A percentile compares a stretch with the other conserved stretches of the same genome.
Evolutionary conservation across 2,113 vertebrate species (phyloP).

Genomic region (Lates calcarifer): DNA sequence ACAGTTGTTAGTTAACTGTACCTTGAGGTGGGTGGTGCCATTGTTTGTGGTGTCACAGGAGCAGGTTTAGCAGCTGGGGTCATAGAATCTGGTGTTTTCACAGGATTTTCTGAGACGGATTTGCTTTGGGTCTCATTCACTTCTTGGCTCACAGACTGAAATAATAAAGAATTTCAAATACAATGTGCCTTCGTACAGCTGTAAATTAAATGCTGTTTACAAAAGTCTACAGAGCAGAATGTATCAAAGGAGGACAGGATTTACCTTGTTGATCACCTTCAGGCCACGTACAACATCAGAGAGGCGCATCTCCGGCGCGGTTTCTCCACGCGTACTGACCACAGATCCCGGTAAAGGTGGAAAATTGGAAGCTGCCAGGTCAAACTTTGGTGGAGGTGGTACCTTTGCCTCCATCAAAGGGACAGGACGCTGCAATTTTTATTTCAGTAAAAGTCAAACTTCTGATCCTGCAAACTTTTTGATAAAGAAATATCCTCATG

Average conservation of each 20-base stretch:
- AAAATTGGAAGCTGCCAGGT: conserved; percentile 94
- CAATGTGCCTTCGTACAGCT: neutral
- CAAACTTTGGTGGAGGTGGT: conserved; percentile 93
- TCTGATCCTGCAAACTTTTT: neutral
- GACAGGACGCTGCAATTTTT: conserved; percentile 81
- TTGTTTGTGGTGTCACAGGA: conserved; percentile 20
- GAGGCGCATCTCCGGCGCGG: conserved; percentile 91
- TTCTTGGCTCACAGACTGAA: conserved; percentile 62
- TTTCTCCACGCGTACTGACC: conserved; percentile 87
- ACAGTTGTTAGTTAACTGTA: conserved; percentile 33
- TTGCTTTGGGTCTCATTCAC: conserved; percentile 77
- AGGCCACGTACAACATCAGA: conserved; percentile 94
- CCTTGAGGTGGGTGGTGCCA: conserved; percentile 63
- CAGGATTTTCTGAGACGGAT: conserved; percentile 78
- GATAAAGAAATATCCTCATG: neutral
- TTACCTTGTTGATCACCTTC: conserved; percentile 90
- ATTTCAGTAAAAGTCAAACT: neutral
- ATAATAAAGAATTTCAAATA: neutral
- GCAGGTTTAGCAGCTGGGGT: conserved; percentile 52
- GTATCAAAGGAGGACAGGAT: neutral
- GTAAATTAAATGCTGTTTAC: neutral
- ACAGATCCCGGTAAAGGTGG: conserved; percentile 95
- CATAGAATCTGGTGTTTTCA: conserved; percentile 66
- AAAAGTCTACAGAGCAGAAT: neutral
- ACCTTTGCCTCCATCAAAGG: conserved; percentile 87